A percentile compares a stretch with the other conserved stretches of the same genome.
These are phyloP conservation scores for Tragelaphus scriptus DNA, from an alignment of 2,113 vertebrate genomes.

Conservation along the genomic window DNA sequence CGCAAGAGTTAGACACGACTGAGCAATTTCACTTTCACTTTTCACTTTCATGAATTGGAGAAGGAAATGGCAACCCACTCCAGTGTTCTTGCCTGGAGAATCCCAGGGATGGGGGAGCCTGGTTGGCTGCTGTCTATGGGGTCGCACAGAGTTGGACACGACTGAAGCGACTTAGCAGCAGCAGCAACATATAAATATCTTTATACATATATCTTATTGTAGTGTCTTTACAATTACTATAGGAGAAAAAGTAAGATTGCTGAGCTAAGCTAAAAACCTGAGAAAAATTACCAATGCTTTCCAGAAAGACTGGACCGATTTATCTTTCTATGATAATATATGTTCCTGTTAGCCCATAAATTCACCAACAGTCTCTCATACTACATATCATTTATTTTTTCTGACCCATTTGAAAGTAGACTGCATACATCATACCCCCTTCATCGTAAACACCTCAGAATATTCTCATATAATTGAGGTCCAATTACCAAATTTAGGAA, in stretches of 20 bases:
- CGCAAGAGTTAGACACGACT: too few species aligned
- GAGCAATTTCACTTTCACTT: too few species aligned
- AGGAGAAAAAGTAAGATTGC: background rate
- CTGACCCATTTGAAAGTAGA: background rate
- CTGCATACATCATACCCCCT: background rate
- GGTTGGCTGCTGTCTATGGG: too few species aligned
- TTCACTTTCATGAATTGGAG: too few species aligned
- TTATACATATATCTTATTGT: background rate
- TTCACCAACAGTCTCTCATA: background rate
- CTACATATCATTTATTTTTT: background rate
- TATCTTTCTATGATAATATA: background rate
- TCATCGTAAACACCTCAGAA: background rate
- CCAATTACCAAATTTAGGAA: background rate
- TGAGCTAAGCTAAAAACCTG: background rate
- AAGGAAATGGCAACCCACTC: too few species aligned
- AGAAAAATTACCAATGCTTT: slow-evolving; percentile 1
- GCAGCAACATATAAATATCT: background rate
- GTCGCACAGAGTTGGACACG: too few species aligned
- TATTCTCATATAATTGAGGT: background rate
- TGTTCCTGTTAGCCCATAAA: background rate
- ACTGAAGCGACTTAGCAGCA: too few species aligned
- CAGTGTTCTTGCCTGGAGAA: too few species aligned
- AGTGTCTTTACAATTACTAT: background rate
- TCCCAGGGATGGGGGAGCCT: too few species aligned
- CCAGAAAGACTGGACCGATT: background rate